These are phyloP conservation scores for Xyrichtys novacula DNA, from an alignment of 2,797 vertebrate genomes.

Conservation along the genomic window DNA sequence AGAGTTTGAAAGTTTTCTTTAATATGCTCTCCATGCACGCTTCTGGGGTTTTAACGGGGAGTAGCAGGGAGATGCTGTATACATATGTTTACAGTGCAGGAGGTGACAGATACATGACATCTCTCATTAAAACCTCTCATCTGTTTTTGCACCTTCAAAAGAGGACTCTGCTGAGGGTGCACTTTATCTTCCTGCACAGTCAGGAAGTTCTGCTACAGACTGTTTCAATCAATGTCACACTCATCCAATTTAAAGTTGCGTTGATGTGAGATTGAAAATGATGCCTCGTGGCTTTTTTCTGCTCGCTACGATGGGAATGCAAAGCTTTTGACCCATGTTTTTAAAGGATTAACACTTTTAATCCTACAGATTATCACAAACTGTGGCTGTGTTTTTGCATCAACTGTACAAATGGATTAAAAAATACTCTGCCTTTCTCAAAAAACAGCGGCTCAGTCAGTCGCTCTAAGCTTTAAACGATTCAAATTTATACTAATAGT, in stretches of 20 bases:
- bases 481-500: no score
- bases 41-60: neutral
- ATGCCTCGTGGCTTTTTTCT: slow-evolving; percentile 60
- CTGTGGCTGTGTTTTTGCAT: neutral
- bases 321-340: slow-evolving; percentile 12
- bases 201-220: slow-evolving; percentile 58
- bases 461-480: neutral
- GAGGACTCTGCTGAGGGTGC: slow-evolving; percentile 68
- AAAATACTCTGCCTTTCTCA: neutral
- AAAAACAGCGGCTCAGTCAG: neutral
- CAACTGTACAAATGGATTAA: neutral
- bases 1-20: neutral
- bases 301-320: neutral
- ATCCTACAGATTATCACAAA: neutral
- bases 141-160: slow-evolving; percentile 5
- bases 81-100: slow-evolving; percentile 11
- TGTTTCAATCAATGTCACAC: slow-evolving; percentile 78
- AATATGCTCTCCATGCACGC: neutral
- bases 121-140: slow-evolving; percentile 39
- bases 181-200: slow-evolving; percentile 73
- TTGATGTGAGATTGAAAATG: slow-evolving; percentile 69
- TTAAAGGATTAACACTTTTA: neutral
- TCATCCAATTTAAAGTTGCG: slow-evolving; percentile 75
- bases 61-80: neutral
- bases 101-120: slow-evolving; percentile 19